These are phyloP conservation scores for Gymnobelideus leadbeateri DNA, from an alignment of 2,113 vertebrate genomes.

Conservation along the genomic window DNA sequence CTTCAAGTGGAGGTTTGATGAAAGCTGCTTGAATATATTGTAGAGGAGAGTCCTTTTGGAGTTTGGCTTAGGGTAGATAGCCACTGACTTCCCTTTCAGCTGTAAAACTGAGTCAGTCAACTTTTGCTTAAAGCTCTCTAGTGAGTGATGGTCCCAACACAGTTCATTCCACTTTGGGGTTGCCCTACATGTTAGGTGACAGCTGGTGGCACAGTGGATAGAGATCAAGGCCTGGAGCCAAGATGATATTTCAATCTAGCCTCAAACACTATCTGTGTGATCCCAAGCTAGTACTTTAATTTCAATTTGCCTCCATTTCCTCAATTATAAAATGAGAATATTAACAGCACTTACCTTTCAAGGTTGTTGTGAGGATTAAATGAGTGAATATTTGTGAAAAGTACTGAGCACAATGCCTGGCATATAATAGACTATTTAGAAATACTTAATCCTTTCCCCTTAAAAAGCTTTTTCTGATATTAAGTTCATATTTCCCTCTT, in stretches of 20 bases:
- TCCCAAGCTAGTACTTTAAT: too few relatives aligned
- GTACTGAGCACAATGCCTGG: not conserved
- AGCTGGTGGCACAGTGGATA: not conserved
- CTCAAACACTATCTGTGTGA: not conserved
- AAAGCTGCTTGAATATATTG: too few relatives aligned
- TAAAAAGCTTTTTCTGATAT: not conserved
- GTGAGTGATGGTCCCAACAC: too few relatives aligned
- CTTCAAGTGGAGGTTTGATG: too few relatives aligned
- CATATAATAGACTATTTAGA: not conserved
- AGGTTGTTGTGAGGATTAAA: not conserved
- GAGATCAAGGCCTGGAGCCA: not conserved
- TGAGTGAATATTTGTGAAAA: not conserved
- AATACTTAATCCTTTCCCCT: not conserved
- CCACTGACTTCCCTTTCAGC: too few relatives aligned
- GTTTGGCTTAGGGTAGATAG: too few relatives aligned
- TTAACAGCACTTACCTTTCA: not conserved
- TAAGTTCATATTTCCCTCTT: not conserved
- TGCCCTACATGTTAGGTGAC: too few relatives aligned
- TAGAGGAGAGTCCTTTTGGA: too few relatives aligned
- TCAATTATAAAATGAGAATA: not conserved
- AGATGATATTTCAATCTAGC: not conserved
- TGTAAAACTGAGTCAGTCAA: too few relatives aligned
- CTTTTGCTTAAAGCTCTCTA: too few relatives aligned
- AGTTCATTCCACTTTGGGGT: too few relatives aligned
- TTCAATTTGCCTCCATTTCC: not conserved